Percentiles rank a stretch among this genome's conserved stretches.
Evolutionary conservation across 2,888 invertebrate species (phyloP).

Genomic region (Callyntrura sp.): DNA sequence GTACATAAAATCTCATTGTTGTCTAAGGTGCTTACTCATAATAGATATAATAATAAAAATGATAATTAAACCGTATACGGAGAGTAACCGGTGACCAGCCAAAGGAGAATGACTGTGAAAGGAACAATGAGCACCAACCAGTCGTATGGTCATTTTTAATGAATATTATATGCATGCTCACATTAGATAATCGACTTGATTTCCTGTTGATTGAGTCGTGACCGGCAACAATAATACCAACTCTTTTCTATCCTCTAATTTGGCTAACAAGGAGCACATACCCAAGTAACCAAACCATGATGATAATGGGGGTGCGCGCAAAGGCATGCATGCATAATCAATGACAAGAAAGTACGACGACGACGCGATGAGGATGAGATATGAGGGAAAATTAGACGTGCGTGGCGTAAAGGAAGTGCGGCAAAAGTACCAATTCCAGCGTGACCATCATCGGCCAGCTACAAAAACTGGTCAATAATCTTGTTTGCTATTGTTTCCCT

Average conservation of each 20-base stretch:
- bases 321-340: conserved; percentile 70
- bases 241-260: not conserved
- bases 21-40: not conserved
- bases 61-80: conserved; percentile 20
- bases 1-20: conserved; percentile 1
- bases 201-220: conserved; percentile 52
- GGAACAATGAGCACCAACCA: not conserved
- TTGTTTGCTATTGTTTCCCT: not conserved
- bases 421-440: not conserved
- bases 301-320: conserved; percentile 9
- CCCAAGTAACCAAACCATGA: not conserved
- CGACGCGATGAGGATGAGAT: conserved; percentile 14
- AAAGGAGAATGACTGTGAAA: conserved; percentile 65
- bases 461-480: conserved; percentile 15
- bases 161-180: conserved; percentile 26
- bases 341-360: conserved; percentile 48
- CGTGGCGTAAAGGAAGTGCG: conserved; percentile 28
- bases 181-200: conserved; percentile 34
- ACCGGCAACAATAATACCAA: conserved; percentile 15
- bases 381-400: conserved; percentile 22
- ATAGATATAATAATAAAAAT: not conserved
- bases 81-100: conserved; percentile 7
- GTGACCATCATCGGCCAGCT: not conserved
- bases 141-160: not conserved
- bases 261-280: conserved; percentile 37